phyloP scores from a whole-genome alignment of 2,888 invertebrate species.

The Torymus tubicola region DNA sequence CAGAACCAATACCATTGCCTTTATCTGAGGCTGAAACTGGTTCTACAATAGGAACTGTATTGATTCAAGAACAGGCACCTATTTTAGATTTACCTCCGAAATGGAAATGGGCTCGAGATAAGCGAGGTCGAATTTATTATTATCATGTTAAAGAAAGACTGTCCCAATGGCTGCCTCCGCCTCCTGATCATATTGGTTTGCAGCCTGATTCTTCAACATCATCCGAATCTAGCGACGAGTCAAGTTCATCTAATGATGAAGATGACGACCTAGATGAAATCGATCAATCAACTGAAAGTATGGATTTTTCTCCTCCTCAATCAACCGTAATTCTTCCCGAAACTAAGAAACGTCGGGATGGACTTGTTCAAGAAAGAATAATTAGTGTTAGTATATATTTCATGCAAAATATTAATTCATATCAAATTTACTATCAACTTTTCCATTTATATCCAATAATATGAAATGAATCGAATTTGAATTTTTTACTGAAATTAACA shows the following conservation, averaged over 20 bases:
- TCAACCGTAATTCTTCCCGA: conserved; percentile 57
- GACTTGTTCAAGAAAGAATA: conserved; percentile 81
- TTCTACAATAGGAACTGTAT: conserved; percentile 1
- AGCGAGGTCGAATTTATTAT: conserved; percentile 91
- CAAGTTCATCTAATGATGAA: conserved; percentile 77
- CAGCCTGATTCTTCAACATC: conserved; percentile 77
- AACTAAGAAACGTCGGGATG: conserved; percentile 77
- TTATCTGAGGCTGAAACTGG: conserved; percentile 51
- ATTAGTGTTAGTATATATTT: conserved; percentile 80
- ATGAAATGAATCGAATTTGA: background rate
- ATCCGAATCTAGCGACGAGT: conserved; percentile 74
- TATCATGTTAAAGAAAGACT: conserved; percentile 89
- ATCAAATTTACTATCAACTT: too few relatives aligned
- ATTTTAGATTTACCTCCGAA: conserved; percentile 83
- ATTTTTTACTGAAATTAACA: background rate
- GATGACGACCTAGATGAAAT: conserved; percentile 73
- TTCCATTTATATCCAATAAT: too few relatives aligned
- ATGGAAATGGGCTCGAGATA: conserved; percentile 92
- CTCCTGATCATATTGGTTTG: conserved; percentile 74
- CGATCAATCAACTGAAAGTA: conserved; percentile 62
- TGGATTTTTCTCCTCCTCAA: conserved; percentile 58
- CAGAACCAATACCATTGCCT: conserved; percentile 53
- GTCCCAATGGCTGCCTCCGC: conserved; percentile 87
- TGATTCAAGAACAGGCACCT: too few relatives aligned
- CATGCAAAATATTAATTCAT: too few relatives aligned